Base-by-base conservation (phyloP, 2,888 invertebrate species). In the Leptura quadrifasciata region DNA sequence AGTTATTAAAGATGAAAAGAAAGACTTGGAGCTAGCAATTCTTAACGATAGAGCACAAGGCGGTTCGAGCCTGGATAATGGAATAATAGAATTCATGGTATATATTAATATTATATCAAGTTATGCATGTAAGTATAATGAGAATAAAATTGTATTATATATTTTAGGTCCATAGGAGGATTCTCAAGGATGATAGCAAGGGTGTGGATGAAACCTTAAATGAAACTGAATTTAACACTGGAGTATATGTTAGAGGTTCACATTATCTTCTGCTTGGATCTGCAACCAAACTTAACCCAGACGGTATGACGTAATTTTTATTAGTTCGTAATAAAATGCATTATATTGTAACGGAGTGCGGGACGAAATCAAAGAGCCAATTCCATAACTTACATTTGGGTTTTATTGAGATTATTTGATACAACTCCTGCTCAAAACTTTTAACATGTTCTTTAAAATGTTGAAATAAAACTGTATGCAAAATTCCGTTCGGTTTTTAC, bases 201-300 rank as follows among this genome's bases (percentile, higher is more conserved):
- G 98, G 98, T 0, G 97, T 98, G 0, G 95, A 92, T 0, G 98
- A 99, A 89, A 93, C 97, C 0, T 88, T 99, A 0, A 95, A 98
- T 85, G 98, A 99, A 89, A 91, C 91, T 0, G 93, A 92, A 0
- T 93, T 89, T 69, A 93, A 93, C 0, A 84, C 87, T 72, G 96
- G 96, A 0, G 84, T 96, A 0, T 92, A 94, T 0, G 94, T 92
- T 0, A 90, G 93, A 75, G 95, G 96, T 0, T 80, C 84, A 54
- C 84, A 85, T 72, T 86, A 82, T 72, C 64, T 86, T 3, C 76
- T 83, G 15, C 75, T 85, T 52, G 86, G 86, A 15, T 64, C 76
- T 6, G 70, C 72, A 18, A 72, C 75, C 1, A 47, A 72, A 21
- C 6, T 21, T 8, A 72, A 77, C 24, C 10, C 17, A 20, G 64